These are phyloP conservation scores for Melanotaenia boesemani DNA, from an alignment of 2,797 vertebrate genomes.

Conservation along the genomic window DNA sequence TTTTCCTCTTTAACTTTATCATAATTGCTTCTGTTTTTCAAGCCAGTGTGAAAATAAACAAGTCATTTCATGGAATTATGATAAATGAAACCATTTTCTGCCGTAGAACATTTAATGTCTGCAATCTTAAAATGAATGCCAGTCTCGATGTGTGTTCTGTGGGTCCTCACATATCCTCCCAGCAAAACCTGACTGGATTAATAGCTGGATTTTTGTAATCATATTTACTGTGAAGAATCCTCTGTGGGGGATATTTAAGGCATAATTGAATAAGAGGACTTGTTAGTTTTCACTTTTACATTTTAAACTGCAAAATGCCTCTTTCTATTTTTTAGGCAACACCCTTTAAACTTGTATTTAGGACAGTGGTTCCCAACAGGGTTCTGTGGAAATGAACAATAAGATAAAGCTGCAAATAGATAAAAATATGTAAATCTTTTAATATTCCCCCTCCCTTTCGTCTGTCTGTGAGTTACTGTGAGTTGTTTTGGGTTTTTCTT, in stretches of 20 bases:
- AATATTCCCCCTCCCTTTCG: not conserved
- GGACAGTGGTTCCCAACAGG: not conserved
- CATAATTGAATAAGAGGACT: conserved; percentile 16
- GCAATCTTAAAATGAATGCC: conserved; percentile 11
- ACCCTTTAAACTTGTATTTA: not conserved
- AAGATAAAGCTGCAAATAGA: conserved; percentile 1
- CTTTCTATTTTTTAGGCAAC: not conserved
- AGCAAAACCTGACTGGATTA: conserved; percentile 45
- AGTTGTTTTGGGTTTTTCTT: not conserved
- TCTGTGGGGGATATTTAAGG: not conserved
- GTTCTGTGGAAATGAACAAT: not conserved
- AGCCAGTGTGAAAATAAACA: conserved; percentile 18
- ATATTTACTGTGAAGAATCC: conserved; percentile 34
- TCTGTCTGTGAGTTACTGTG: not conserved
- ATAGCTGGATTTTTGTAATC: conserved; percentile 27
- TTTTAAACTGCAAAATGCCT: conserved; percentile 21
- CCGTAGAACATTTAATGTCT: conserved; percentile 1
- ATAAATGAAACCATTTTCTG: conserved; percentile 28
- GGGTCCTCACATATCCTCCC: conserved; percentile 1
- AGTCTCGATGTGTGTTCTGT: not conserved
- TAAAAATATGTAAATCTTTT: not conserved
- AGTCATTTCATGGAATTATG: conserved; percentile 23
- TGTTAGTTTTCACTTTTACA: conserved; percentile 8
- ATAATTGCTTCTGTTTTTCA: conserved; percentile 29
- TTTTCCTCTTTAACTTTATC: conserved; percentile 24